Percentiles rank a stretch among this genome's conserved stretches.
Evolutionary conservation across 2,113 vertebrate species (phyloP).

Genomic region (Rhynchomys soricoides): DNA sequence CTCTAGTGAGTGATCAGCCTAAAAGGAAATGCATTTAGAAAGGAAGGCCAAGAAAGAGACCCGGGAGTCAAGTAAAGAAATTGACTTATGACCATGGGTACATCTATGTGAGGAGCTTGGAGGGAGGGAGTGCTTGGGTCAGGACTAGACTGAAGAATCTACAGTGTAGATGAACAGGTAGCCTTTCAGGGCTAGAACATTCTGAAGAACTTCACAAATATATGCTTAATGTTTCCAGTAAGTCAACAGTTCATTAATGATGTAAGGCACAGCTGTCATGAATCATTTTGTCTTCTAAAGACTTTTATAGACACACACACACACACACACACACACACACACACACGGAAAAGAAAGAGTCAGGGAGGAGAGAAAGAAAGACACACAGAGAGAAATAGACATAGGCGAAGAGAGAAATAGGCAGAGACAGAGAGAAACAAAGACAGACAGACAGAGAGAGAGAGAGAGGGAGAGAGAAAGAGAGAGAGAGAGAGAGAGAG

Average conservation of each 20-base stretch:
- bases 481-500: not conserved
- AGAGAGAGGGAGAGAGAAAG: not conserved
- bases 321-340: not conserved
- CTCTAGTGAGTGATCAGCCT: not conserved
- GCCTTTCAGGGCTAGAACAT: not conserved
- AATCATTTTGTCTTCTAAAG: not conserved
- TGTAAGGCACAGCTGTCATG: not conserved
- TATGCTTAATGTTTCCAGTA: not conserved
- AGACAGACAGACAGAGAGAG: not conserved
- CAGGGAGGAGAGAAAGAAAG: not conserved
- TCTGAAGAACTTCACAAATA: not conserved
- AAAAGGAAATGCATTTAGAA: not conserved
- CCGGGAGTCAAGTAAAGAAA: not conserved
- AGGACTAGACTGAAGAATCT: not conserved
- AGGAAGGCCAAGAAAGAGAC: not conserved
- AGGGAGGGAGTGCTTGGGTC: too few relatives aligned
- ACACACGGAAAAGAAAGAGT: not conserved
- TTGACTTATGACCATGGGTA: not conserved
- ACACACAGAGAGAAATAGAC: not conserved
- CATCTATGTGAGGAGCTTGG: not conserved
- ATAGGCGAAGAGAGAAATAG: too few relatives aligned
- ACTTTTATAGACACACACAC: not conserved
- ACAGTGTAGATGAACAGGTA: not conserved
- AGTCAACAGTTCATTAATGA: not conserved
- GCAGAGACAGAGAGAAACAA: too few relatives aligned